A percentile compares a stretch with the other conserved stretches of the same genome.
phyloP scores from a whole-genome alignment of 2,113 vertebrate species.

The Motacilla tschutschensis region DNA sequence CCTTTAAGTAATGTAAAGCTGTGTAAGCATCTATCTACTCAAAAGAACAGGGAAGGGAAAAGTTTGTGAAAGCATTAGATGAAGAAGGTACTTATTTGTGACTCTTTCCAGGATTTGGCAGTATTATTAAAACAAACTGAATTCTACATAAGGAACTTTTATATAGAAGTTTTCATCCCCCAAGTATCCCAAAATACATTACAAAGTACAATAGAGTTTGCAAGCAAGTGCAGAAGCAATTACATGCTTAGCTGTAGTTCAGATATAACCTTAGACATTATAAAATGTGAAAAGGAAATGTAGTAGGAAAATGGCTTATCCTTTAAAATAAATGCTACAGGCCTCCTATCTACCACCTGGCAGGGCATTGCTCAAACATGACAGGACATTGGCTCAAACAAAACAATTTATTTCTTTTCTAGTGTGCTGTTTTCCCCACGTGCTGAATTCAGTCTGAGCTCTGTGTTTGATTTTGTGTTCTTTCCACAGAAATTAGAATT shows the following conservation, averaged over 20 bases:
- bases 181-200: background rate
- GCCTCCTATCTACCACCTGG: background rate
- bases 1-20: background rate
- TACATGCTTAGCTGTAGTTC: background rate
- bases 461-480: background rate
- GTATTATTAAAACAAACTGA: background rate
- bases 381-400: background rate
- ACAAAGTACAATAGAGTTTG: background rate
- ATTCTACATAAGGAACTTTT: background rate
- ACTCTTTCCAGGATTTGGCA: background rate
- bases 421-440: background rate
- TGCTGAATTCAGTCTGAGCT: background rate
- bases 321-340: background rate
- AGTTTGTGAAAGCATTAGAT: background rate
- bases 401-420: background rate
- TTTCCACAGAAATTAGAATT: background rate
- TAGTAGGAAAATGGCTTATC: background rate
- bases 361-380: background rate
- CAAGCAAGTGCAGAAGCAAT: background rate
- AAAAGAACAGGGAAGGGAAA: background rate
- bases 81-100: background rate
- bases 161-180: background rate
- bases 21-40: background rate
- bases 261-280: background rate
- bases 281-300: background rate